A percentile compares a stretch with the other conserved stretches of the same genome.
These are phyloP conservation scores for Leucophenga maculata DNA, from an alignment of 2,888 invertebrate genomes.

Conservation along the genomic window DNA sequence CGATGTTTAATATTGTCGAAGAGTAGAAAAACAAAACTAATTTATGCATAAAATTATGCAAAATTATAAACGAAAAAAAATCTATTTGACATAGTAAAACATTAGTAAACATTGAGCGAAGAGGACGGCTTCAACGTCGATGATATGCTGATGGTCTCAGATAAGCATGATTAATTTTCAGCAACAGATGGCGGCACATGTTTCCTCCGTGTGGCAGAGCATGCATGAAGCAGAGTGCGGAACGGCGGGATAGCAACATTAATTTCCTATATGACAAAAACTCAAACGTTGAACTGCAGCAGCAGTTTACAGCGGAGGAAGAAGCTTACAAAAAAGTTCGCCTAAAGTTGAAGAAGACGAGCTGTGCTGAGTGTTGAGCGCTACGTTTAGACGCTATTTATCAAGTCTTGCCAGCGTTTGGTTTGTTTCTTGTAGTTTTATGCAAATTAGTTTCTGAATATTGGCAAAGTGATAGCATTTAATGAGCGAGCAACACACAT, in stretches of 20 bases:
- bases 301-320: no score
- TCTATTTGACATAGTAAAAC: conserved; percentile 13
- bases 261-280: no score
- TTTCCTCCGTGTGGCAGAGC: background rate
- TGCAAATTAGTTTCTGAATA: conserved; percentile 36
- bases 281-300: no score
- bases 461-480: background rate
- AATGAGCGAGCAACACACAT: conserved; percentile 36
- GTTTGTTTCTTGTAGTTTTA: conserved; percentile 20
- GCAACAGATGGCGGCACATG: conserved; percentile 5
- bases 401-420: no score
- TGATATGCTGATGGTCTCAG: background rate
- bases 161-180: conserved; percentile 20
- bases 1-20: no score
- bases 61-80: background rate
- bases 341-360: no score
- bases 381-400: no score
- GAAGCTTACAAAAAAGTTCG: no score
- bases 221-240: no score
- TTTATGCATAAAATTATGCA: conserved; percentile 2
- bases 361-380: no score
- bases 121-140: background rate
- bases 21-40: background rate
- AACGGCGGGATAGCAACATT: no score
- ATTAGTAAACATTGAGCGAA: background rate